These are phyloP conservation scores for Laupala kohalensis DNA, from an alignment of 1,140 invertebrate species.

Conservation along the genomic window DNA sequence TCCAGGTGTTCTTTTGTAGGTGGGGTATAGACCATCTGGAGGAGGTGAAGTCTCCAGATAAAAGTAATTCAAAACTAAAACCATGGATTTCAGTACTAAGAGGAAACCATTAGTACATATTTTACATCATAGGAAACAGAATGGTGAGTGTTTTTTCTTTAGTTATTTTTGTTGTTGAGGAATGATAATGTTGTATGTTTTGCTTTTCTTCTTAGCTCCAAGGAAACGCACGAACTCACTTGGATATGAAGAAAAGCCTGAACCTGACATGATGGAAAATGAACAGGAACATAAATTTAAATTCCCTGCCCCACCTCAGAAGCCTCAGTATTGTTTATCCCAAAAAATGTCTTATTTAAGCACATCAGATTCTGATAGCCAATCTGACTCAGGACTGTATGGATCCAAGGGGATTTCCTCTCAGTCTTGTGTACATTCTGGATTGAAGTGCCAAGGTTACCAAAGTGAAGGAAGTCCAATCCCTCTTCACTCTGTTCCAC, in stretches of 20 bases:
- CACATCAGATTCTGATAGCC: background rate
- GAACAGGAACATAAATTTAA: background rate
- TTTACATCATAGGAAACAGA: background rate
- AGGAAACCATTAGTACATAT: background rate
- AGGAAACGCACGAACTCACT: background rate
- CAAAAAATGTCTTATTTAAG: background rate
- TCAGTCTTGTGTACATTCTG: background rate
- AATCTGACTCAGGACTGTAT: background rate
- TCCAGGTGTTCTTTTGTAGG: background rate
- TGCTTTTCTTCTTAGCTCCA: background rate
- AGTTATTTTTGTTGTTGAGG: background rate
- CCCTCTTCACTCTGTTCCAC: background rate
- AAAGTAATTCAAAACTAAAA: background rate
- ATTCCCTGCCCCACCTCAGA: background rate
- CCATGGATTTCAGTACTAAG: background rate
- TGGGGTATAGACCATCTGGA: no score
- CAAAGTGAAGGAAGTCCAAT: constrained; percentile 6
- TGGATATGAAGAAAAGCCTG: background rate
- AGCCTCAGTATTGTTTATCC: background rate
- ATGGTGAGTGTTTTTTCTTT: background rate
- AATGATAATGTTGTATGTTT: background rate
- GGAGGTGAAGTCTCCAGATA: no score
- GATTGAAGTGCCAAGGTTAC: background rate
- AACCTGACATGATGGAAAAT: background rate
- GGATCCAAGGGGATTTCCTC: background rate